These are phyloP conservation scores for Carassius gibelio DNA, from an alignment of 2,113 vertebrate species.

Conservation along the genomic window DNA sequence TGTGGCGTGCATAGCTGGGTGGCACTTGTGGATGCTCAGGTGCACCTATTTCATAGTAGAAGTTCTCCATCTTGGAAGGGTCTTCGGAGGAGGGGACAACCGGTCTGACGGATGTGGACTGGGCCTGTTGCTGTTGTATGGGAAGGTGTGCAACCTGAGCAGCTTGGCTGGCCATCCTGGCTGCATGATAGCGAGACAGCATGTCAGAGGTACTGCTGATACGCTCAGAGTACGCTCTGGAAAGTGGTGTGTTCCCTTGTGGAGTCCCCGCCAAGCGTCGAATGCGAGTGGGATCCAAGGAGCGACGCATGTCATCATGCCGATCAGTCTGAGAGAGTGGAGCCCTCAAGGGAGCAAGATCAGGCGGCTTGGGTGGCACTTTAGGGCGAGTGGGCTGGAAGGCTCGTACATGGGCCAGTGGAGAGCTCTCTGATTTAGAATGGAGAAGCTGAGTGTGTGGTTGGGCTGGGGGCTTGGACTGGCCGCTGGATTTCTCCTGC, in stretches of 20 bases:
- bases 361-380: constrained; percentile 61
- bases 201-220: constrained; percentile 54
- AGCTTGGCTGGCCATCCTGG: constrained; percentile 57
- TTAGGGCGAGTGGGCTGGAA: constrained; percentile 63
- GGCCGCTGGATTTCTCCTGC: constrained; percentile 49
- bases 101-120: constrained; percentile 33
- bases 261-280: constrained; percentile 49
- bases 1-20: constrained; percentile 65
- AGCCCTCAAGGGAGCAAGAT: constrained; percentile 49
- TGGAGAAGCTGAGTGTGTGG: constrained; percentile 58
- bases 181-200: constrained; percentile 59
- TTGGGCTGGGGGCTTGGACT: constrained; percentile 26
- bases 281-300: constrained; percentile 59
- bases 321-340: constrained; percentile 55
- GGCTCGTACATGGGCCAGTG: constrained; percentile 56
- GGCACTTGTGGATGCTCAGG: constrained; percentile 61
- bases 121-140: constrained; percentile 47
- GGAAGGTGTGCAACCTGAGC: constrained; percentile 44
- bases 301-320: constrained; percentile 60
- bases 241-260: constrained; percentile 56
- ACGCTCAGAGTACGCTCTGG: constrained; percentile 64
- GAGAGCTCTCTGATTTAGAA: constrained; percentile 65
- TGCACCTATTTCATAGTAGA: constrained; percentile 78
- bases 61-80: constrained; percentile 69
- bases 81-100: constrained; percentile 56